Conservation (phyloP, 2,888 invertebrate genomes). For the Pseudeuparius sepicola region DNA sequence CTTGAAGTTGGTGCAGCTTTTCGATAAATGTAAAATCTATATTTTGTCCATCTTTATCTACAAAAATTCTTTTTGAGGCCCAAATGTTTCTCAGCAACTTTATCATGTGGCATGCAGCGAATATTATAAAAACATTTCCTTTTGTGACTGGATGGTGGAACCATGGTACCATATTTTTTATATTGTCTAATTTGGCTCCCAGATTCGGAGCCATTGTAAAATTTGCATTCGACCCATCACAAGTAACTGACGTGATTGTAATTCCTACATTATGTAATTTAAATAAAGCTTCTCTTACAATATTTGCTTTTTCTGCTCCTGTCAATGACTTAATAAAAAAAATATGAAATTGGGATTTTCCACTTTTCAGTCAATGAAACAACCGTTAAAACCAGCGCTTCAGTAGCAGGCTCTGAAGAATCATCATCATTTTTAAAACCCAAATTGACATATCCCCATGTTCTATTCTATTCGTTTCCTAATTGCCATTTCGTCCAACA, state of each 20-base stretch:
- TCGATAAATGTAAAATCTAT: not conserved
- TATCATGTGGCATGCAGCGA: constrained; percentile 14
- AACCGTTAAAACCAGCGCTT: constrained; percentile 24
- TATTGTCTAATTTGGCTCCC: constrained; percentile 12
- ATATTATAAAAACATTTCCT: constrained; percentile 11
- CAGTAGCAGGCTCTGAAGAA: constrained; percentile 18
- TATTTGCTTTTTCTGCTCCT: constrained; percentile 19
- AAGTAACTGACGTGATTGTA: constrained; percentile 18
- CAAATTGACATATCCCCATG: constrained; percentile 20
- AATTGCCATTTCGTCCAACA: constrained; percentile 23
- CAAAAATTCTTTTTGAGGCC: not conserved
- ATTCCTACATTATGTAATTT: constrained; percentile 15
- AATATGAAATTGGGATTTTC: constrained; percentile 25
- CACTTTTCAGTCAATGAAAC: constrained; percentile 17
- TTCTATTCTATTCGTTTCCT: constrained; percentile 20
- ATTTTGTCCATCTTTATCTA: not conserved
- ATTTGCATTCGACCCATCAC: constrained; percentile 19
- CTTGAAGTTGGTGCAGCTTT: constrained; percentile 1
- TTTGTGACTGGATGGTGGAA: constrained; percentile 9
- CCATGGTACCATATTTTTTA: constrained; percentile 8
- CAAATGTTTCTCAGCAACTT: constrained; percentile 9
- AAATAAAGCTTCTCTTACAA: constrained; percentile 17
- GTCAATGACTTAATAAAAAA: constrained; percentile 20
- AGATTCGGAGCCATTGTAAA: constrained; percentile 14
- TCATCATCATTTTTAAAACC: constrained; percentile 15